Base-by-base conservation (phyloP, 1,140 invertebrate genomes). In the Tetramorium alpestre region DNA sequence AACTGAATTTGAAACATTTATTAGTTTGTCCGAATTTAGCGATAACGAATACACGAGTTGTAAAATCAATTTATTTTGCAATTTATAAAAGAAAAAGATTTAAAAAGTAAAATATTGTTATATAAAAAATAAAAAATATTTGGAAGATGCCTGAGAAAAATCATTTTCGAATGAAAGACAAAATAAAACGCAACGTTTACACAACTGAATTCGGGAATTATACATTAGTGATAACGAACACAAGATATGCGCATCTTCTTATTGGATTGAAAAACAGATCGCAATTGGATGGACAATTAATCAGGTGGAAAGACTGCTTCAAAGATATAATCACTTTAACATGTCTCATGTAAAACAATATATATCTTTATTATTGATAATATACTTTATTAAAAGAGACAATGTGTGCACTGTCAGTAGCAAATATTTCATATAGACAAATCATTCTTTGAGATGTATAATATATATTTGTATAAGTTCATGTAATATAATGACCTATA, bases 361-460 rank as follows among this genome's bases (percentile, higher is more conserved):
- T 49, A 33, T 81, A 60, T 44, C 64, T 86, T 87, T 88, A 86
- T 87, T 88, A 86, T 86, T 88, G 65, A 91, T 85, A 87, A 89
- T 91, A 69, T 87, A 87, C 56, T 93, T 92, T 92, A 92, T 92
- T 92, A 88, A 90, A 90, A 86, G 84, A 89, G 73, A 87, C 88
- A 93, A 78, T 78, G 60, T 75, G 90, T 88, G 85, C 86, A 88
- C 85, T 91, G 81, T 89, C 85, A 87, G 86, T 92, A 90, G 81
- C 76, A 90, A 90, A 92, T 76, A 87, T 84, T 86, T 77, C 76
- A 78, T 88, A 82, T 88, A 80, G 87, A 85, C 86, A 90, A 91
- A 86, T 85, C 73, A 91, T 69, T 78, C 60, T 75, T 69, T 75
- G 56, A 80, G 22, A 82, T 82, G 77, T 51, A 44, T 89, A 85